Base-by-base conservation (phyloP, 1,140 invertebrate genomes). In the Euwallacea similis region DNA sequence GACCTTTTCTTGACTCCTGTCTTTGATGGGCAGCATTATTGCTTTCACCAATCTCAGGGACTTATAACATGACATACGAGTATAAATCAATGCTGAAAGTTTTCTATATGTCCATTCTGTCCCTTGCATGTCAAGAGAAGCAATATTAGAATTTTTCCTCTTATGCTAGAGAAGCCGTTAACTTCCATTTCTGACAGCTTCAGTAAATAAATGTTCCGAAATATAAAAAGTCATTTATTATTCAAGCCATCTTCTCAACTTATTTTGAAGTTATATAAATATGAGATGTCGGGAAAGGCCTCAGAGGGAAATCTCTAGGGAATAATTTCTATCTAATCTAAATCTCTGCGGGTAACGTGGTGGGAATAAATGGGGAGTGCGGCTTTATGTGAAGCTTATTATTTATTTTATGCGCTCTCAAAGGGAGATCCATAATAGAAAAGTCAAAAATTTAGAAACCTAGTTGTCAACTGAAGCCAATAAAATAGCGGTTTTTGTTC, bases 311-410 rank as follows among this genome's bases (percentile, higher is more conserved):
- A 41, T 60, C 21, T 33, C 16, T 9, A 41, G 41, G 21, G 58
- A 60, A 60, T 60, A 60, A 60, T 60, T 60, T 60, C 41, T 42
- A 60, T 60, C 58, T 60, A 60, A 60, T 60, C 41, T 42, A 60
- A 60, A 60, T 60, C 58, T 42, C 58, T 42, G 41, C 16, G 41
- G 9, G 16, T 60, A 60, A 60, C 58, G 58, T 60, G 58, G 21
- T 42, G 58, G 21, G 58, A 33, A 60, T 60, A 60, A 60, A 60
- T 60, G 16, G 42, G 58, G 7, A 60, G 42, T 41, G 58, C 16
- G 41, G 41, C 58, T 33, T 33, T 41, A 42, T 60, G 58, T 10
- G 42, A 41, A 42, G 41, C 9, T 42, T 16, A 60, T 60, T 60
- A 60, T 56, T 56, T 56, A 56, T 60, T 60, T 60, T 60, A 60